Evolutionary conservation across 2,888 invertebrate species (phyloP).

Genomic region (Crioceris asparagi): DNA sequence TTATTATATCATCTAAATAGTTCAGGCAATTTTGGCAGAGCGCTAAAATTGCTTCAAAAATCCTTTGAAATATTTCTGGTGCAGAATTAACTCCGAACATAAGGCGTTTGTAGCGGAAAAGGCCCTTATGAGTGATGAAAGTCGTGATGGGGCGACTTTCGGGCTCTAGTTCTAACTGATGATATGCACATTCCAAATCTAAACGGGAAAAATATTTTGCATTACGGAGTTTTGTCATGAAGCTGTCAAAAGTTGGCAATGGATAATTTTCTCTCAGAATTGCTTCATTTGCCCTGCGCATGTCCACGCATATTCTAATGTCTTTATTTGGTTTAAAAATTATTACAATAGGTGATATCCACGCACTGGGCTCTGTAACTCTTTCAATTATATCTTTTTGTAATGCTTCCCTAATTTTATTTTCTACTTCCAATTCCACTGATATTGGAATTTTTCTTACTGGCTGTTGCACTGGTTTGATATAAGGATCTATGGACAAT

Average conservation of each 20-base stretch:
- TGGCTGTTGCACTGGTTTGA: conserved; percentile 6
- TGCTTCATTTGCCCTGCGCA: conserved; percentile 28
- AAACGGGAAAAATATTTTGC: conserved; percentile 22
- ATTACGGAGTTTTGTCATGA: conserved; percentile 21
- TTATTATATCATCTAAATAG: conserved; percentile 24
- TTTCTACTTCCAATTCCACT: conserved; percentile 14
- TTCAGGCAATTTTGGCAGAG: conserved; percentile 23
- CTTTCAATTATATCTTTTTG: conserved; percentile 26
- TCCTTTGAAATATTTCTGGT: conserved; percentile 24
- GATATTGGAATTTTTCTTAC: conserved; percentile 9
- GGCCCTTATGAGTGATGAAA: conserved; percentile 18
- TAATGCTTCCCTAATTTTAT: conserved; percentile 18
- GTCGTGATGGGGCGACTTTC: conserved; percentile 16
- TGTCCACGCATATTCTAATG: conserved; percentile 30
- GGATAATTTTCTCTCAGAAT: conserved; percentile 23
- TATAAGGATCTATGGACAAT: conserved; percentile 11
- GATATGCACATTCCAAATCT: conserved; percentile 21
- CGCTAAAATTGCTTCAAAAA: conserved; percentile 23
- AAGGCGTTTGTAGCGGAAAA: conserved; percentile 28
- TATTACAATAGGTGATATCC: conserved; percentile 30
- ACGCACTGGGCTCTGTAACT: conserved; percentile 25
- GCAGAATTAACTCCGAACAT: conserved; percentile 31
- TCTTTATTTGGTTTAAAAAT: conserved; percentile 20
- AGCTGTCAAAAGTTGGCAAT: conserved; percentile 20
- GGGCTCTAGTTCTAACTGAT: conserved; percentile 21